These are phyloP conservation scores for Heliothis virescens DNA, from an alignment of 1,140 invertebrate genomes.

Conservation along the genomic window DNA sequence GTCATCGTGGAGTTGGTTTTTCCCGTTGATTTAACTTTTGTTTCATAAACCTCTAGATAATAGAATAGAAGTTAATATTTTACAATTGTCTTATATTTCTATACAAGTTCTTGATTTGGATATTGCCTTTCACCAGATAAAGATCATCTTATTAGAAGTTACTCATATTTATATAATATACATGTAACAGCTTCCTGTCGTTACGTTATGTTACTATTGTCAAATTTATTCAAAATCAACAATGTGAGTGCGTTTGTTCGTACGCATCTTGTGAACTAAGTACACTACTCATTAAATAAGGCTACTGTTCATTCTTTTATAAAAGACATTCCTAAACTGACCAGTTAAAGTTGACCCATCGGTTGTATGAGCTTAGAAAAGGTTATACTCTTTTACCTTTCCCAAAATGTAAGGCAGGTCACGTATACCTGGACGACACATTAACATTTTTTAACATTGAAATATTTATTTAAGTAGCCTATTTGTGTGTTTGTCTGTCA, in stretches of 20 bases:
- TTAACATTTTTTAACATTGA: slow-evolving; percentile 77
- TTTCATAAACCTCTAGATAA: background rate
- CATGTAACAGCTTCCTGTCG: background rate
- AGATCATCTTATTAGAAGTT: no score
- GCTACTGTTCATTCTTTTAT: slow-evolving; percentile 37
- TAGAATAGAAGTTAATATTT: no score
- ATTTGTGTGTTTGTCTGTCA: slow-evolving; percentile 74
- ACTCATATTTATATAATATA: background rate
- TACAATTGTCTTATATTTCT: no score
- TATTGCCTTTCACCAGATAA: no score
- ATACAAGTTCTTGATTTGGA: no score
- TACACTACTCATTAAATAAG: slow-evolving; percentile 27
- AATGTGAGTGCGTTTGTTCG: slow-evolving; percentile 25
- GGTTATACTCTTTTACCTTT: background rate
- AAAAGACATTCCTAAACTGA: slow-evolving; percentile 27
- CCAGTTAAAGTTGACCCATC: slow-evolving; percentile 28
- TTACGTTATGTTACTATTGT: slow-evolving; percentile 18
- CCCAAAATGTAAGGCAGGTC: slow-evolving; percentile 32
- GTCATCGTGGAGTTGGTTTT: background rate
- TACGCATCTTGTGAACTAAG: slow-evolving; percentile 18
- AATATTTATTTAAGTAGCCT: slow-evolving; percentile 81
- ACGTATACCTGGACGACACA: slow-evolving; percentile 50
- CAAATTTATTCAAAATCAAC: slow-evolving; percentile 41
- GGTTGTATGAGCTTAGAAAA: background rate
- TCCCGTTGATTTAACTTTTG: background rate